Base-by-base conservation (phyloP, 1,140 invertebrate genomes). In the Calosoma granatense region DNA sequence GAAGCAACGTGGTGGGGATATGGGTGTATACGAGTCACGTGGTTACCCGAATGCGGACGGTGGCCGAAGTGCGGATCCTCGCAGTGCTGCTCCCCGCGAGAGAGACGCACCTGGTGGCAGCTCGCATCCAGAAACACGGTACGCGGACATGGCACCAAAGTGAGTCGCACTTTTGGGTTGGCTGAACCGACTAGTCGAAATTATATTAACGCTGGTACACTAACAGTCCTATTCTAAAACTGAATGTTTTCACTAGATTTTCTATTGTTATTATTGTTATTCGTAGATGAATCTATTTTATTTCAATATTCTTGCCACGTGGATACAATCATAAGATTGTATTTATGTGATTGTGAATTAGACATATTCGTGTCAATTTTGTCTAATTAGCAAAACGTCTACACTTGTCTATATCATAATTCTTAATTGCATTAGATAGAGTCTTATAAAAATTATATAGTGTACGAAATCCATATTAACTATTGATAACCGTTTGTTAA, bases 71-170 rank as follows among this genome's bases (percentile, higher is more conserved):
- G 72, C 69, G 54, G 64, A 68, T 55, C 59, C 60, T 4, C 41
- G 41, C 9, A 17, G 41, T 12, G 6, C 59, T 71, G 67, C 57
- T 69, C 64, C 54, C 59, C 62, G 67, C 58, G 59, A 70, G 68
- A 66, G 76, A 70, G 76, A 76, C 64, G 72, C 71, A 69, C 72
- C 72, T 41, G 70, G 64, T 19, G 72, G 76, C 53, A 73, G 76
- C 17, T 74, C 76, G 54, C 74, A 75, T 52, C 72, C 76, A 53
- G 79, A 79, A 57, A 74, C 78, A 52, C 76, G 86, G 72, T 88
- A 87, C 72, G 81, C 83, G 63, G 86, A 88, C 71, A 82, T 86
- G 75, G 85, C 85, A 61, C 84, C 86, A 65, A 87, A 87, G 86
- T 89, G 77, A 84, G 83, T 81, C 41, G 62, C 41, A 47, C 41